These are phyloP conservation scores for Gobiocypris rarus DNA, from an alignment of 2,113 vertebrate genomes.

Conservation along the genomic window DNA sequence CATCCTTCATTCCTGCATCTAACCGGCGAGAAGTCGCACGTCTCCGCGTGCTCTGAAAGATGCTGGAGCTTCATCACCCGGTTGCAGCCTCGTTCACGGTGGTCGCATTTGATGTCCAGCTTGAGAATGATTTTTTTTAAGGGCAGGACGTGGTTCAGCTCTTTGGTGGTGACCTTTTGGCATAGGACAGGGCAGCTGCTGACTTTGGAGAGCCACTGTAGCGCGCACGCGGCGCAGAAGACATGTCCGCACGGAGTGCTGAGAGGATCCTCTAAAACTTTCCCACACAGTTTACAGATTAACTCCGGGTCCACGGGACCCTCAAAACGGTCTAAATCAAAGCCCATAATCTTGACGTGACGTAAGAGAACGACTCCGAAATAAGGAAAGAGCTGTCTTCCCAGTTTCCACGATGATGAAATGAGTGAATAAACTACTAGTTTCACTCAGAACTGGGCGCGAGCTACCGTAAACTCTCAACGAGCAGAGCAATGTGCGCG, in stretches of 20 bases:
- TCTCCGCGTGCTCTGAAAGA: slow-evolving; percentile 64
- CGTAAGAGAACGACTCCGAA: background rate
- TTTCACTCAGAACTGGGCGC: background rate
- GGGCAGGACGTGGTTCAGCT: slow-evolving; percentile 66
- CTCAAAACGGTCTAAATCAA: slow-evolving; percentile 67
- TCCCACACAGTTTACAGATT: slow-evolving; percentile 66
- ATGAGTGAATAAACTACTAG: slow-evolving; percentile 3
- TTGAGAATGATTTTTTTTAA: slow-evolving; percentile 66
- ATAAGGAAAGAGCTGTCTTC: background rate
- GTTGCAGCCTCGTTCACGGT: slow-evolving; percentile 59
- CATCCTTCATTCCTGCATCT: slow-evolving; percentile 23
- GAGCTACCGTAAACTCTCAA: slow-evolving; percentile 38
- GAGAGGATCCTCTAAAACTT: slow-evolving; percentile 71
- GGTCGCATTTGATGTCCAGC: slow-evolving; percentile 65
- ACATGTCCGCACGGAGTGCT: slow-evolving; percentile 73
- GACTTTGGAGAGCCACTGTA: slow-evolving; percentile 69
- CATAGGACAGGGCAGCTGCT: slow-evolving; percentile 70
- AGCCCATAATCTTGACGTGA: slow-evolving; percentile 62
- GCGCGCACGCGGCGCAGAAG: slow-evolving; percentile 72
- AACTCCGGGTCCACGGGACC: slow-evolving; percentile 64
- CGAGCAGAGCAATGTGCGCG: background rate
- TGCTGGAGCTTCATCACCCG: slow-evolving; percentile 56
- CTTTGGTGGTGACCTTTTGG: slow-evolving; percentile 59
- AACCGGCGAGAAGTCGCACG: slow-evolving; percentile 62
- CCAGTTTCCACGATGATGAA: background rate